These are phyloP conservation scores for mouse (Mus musculus) DNA, from an alignment of 2,113 vertebrate species.

Conservation along the genomic window DNA sequence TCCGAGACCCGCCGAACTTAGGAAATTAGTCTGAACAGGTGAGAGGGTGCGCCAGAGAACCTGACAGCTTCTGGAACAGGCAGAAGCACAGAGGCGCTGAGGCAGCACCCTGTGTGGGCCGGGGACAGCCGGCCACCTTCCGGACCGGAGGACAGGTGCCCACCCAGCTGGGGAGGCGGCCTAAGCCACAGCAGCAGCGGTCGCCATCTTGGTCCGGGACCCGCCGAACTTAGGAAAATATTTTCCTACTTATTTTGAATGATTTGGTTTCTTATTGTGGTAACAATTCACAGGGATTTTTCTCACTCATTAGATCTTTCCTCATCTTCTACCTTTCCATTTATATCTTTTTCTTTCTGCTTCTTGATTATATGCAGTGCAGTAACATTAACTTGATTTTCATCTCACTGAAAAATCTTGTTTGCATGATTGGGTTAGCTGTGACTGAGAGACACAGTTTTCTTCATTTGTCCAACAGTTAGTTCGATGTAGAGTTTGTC, in stretches of 20 bases:
- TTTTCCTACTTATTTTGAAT: background rate
- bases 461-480: background rate
- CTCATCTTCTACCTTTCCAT: background rate
- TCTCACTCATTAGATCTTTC: background rate
- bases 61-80: too few relatives aligned
- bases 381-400: slow-evolving; percentile 37
- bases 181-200: too few relatives aligned
- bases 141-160: too few relatives aligned
- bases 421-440: slow-evolving; percentile 36
- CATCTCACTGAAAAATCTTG: background rate
- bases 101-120: too few relatives aligned
- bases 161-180: too few relatives aligned
- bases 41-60: too few relatives aligned
- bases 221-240: too few relatives aligned
- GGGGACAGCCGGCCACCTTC: too few relatives aligned
- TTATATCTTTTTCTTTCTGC: background rate
- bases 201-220: too few relatives aligned
- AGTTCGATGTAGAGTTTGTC: background rate
- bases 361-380: background rate
- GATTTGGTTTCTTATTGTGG: background rate
- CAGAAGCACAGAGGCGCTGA: too few relatives aligned
- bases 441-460: background rate
- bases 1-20: too few relatives aligned
- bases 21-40: too few relatives aligned
- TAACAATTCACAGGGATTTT: background rate